phyloP scores from a whole-genome alignment of 2,113 vertebrate genomes.

The Tetrax tetrax region DNA sequence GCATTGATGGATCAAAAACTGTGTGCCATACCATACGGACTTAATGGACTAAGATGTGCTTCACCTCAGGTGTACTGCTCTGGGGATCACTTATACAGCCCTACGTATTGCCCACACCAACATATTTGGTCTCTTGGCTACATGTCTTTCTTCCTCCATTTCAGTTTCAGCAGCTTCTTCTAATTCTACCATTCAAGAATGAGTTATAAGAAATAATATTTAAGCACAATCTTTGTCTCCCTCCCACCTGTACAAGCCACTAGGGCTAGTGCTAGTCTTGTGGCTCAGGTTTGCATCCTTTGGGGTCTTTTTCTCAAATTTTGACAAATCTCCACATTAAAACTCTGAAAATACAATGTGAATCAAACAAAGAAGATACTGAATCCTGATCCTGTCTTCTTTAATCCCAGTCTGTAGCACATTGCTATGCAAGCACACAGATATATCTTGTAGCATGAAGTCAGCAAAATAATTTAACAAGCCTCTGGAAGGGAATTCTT shows the following conservation, averaged over 20 bases:
- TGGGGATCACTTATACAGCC: neutral
- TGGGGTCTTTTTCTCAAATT: neutral
- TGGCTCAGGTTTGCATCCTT: neutral
- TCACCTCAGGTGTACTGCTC: neutral
- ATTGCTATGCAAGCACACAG: neutral
- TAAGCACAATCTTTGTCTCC: neutral
- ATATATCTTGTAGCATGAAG: neutral
- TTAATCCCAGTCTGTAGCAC: neutral
- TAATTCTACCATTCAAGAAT: neutral
- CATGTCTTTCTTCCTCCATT: neutral
- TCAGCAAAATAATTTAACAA: neutral
- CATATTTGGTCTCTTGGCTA: neutral
- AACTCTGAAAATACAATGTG: neutral
- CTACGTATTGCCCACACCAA: neutral
- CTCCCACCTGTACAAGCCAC: neutral
- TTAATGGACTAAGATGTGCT: rapidly evolving
- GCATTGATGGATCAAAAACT: rapidly evolving
- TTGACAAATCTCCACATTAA: neutral
- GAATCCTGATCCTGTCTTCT: neutral
- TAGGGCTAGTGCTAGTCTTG: neutral
- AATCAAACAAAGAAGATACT: neutral
- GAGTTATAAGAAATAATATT: neutral
- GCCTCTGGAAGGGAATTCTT: neutral
- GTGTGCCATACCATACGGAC: rapidly evolving
- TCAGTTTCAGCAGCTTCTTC: neutral